Conservation (phyloP, 2,113 vertebrate genomes). For the Hemibates koningsi region DNA sequence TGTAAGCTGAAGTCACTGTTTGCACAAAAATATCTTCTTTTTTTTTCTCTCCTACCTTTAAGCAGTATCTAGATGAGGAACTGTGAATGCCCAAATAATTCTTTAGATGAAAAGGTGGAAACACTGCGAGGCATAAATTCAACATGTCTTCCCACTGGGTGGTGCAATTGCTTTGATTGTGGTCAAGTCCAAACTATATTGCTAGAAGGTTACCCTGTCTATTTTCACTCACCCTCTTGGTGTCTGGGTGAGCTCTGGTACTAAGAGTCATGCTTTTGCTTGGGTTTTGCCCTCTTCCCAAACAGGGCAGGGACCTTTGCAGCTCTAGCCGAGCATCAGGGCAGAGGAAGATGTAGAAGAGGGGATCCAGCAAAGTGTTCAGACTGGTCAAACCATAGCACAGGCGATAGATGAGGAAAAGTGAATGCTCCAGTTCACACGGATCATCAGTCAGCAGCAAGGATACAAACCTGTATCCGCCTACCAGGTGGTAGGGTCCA, state of each 20-base stretch:
- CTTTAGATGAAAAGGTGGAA: background rate
- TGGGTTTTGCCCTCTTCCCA: slow-evolving; percentile 6
- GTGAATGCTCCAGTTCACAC: slow-evolving; percentile 60
- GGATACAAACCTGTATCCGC: slow-evolving; percentile 68
- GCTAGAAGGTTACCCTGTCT: background rate
- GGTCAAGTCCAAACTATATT: background rate
- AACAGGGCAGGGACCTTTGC: slow-evolving; percentile 62
- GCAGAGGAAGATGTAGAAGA: slow-evolving; percentile 76
- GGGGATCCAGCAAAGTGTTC: slow-evolving; percentile 74
- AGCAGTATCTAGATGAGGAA: background rate
- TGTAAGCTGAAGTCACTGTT: background rate
- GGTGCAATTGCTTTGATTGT: background rate
- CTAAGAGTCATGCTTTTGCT: slow-evolving; percentile 9
- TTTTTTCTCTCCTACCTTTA: background rate
- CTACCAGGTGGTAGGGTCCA: slow-evolving; percentile 74
- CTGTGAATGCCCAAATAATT: background rate
- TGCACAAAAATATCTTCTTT: background rate
- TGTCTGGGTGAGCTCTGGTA: background rate
- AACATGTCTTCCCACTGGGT: slow-evolving; percentile 13
- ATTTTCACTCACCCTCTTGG: background rate
- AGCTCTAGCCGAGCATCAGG: slow-evolving; percentile 66
- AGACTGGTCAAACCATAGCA: slow-evolving; percentile 76
- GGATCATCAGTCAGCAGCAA: slow-evolving; percentile 62
- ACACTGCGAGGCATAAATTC: background rate
- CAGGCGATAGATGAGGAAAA: slow-evolving; percentile 70